phyloP scores from a whole-genome alignment of 1,140 invertebrate species.

The Araneus ventricosus region DNA sequence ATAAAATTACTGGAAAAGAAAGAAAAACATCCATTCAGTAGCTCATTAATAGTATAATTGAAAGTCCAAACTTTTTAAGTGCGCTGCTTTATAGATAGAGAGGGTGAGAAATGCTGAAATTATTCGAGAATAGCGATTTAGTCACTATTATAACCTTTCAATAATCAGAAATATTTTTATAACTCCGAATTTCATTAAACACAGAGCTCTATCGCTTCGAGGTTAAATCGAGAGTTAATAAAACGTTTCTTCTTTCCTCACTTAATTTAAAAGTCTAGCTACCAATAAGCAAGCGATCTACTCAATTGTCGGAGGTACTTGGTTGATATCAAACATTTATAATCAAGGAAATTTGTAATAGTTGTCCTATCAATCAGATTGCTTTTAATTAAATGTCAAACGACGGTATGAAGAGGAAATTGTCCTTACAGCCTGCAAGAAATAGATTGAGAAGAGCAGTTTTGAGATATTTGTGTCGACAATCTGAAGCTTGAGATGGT shows the following conservation, averaged over 20 bases:
- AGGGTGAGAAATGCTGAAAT: too few relatives aligned
- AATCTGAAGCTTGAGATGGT: conserved; percentile 22
- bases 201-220: not conserved
- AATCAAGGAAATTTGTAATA: conserved; percentile 11
- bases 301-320: not conserved
- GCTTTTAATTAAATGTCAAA: conserved; percentile 55
- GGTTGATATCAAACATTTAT: not conserved
- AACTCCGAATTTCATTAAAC: not conserved
- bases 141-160: not conserved
- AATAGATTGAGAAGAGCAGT: not conserved
- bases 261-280: not conserved
- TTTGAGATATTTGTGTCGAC: conserved; percentile 41
- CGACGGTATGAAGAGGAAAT: not conserved
- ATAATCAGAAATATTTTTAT: not conserved
- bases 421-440: not conserved
- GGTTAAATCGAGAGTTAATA: not conserved
- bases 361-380: conserved; percentile 30
- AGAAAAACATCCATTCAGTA: too few relatives aligned
- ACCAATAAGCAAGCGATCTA: not conserved
- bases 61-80: too few relatives aligned
- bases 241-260: not conserved
- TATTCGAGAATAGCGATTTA: too few relatives aligned
- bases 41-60: too few relatives aligned
- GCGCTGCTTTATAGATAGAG: too few relatives aligned
- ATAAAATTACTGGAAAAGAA: too few relatives aligned